These are phyloP conservation scores for Nyleta sp. DNA, from an alignment of 2,888 invertebrate genomes.

Conservation along the genomic window DNA sequence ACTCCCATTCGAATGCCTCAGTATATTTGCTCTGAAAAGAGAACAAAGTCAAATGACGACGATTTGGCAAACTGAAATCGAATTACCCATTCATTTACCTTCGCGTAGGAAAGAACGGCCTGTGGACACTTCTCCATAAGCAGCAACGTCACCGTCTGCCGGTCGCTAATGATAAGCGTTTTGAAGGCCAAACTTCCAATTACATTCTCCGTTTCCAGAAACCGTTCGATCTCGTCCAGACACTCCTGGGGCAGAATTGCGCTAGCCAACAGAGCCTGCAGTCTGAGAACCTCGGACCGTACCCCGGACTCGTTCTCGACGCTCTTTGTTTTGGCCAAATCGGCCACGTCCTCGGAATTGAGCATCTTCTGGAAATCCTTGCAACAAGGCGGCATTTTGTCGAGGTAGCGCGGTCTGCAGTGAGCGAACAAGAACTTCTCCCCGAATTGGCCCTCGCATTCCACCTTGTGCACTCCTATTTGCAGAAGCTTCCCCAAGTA, in stretches of 20 bases:
- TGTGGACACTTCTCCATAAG: constrained; percentile 86
- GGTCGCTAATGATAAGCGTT: constrained; percentile 83
- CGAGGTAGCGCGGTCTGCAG: constrained; percentile 82
- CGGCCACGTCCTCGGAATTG: constrained; percentile 67
- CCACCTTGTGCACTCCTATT: constrained; percentile 73
- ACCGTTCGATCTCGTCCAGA: constrained; percentile 85
- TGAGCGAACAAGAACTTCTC: constrained; percentile 82
- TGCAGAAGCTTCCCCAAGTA: constrained; percentile 84
- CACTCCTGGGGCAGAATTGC: constrained; percentile 84
- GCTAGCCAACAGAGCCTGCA: constrained; percentile 85
- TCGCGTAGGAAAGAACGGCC: constrained; percentile 86
- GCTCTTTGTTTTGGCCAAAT: constrained; percentile 67
- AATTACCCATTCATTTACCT: constrained; percentile 82
- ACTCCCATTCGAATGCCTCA: constrained; percentile 80
- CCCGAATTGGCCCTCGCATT: constrained; percentile 69
- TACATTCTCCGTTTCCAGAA: constrained; percentile 84
- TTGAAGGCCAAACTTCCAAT: constrained; percentile 84
- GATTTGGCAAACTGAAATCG: neutral
- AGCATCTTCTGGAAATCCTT: constrained; percentile 72
- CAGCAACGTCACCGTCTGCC: constrained; percentile 83
- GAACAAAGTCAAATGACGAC: constrained; percentile 3
- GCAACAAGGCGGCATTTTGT: constrained; percentile 83
- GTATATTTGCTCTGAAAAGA: constrained; percentile 77
- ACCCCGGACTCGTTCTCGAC: constrained; percentile 65
- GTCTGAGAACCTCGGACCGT: constrained; percentile 75